Conservation (phyloP, 2,113 vertebrate genomes). For the Daubentonia madagascariensis region DNA sequence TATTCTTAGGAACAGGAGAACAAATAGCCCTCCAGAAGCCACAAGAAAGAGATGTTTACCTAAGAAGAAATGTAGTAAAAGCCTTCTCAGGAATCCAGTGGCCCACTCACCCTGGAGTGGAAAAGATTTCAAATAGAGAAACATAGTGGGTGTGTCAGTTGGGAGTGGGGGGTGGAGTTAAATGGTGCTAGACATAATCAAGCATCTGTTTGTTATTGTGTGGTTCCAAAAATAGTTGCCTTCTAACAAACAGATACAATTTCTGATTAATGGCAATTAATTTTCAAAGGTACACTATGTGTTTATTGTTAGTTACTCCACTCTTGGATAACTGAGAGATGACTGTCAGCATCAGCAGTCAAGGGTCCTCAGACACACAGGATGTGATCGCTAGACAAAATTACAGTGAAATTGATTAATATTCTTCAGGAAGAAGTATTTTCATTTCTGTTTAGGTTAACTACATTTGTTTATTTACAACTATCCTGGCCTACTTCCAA, state of each 20-base stretch:
- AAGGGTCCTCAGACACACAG: neutral
- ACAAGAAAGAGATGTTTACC: neutral
- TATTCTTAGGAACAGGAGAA: neutral
- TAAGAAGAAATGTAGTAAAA: neutral
- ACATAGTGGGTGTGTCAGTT: neutral
- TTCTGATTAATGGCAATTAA: neutral
- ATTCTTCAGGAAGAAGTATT: neutral
- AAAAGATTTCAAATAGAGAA: neutral
- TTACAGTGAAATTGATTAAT: neutral
- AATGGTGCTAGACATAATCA: neutral
- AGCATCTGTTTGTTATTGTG: neutral
- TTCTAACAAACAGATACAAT: neutral
- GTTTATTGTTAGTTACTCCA: neutral
- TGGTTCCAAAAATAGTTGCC: neutral
- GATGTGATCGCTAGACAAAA: neutral
- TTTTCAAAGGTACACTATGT: neutral
- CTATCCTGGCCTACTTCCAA: neutral
- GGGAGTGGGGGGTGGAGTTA: neutral
- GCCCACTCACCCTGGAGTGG: neutral
- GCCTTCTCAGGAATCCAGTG: neutral
- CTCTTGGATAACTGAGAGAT: neutral
- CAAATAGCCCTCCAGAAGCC: neutral
- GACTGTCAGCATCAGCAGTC: neutral
- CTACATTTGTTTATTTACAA: neutral
- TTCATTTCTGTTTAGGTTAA: neutral